A percentile compares a stretch with the other conserved stretches of the same genome.
phyloP scores from a whole-genome alignment of 2,797 vertebrate genomes.

The Odontamblyopus rebecca region DNA sequence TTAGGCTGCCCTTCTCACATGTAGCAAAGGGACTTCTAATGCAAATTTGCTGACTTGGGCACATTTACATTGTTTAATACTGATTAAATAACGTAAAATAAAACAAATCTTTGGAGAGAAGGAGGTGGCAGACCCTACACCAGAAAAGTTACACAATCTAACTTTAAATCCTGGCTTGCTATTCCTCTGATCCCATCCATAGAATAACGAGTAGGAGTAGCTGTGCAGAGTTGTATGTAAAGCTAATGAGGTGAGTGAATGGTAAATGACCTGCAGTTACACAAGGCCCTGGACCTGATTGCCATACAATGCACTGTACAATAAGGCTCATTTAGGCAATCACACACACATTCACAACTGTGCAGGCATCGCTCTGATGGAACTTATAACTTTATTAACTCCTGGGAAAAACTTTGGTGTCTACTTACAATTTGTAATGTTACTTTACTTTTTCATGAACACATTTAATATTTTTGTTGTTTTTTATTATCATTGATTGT shows the following conservation, averaged over 20 bases:
- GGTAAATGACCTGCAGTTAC: conserved; percentile 5
- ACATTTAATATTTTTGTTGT: not conserved
- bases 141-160: not conserved
- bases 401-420: not conserved
- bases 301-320: not conserved
- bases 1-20: no score
- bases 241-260: conserved; percentile 1
- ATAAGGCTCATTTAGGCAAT: conserved; percentile 5
- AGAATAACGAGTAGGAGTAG: not conserved
- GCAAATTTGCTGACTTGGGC: no score
- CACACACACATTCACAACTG: conserved; percentile 3
- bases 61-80: no score
- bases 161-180: not conserved
- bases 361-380: not conserved
- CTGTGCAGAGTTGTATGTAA: not conserved
- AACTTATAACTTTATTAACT: not conserved
- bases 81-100: no score
- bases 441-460: not conserved
- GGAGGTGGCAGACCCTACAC: no score
- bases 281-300: conserved; percentile 3
- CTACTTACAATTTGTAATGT: not conserved
- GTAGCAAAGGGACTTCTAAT: no score
- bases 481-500: no score
- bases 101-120: no score
- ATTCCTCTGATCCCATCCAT: not conserved